Conservation (phyloP, 2,888 invertebrate species). For the Piscicola geometra region DNA sequence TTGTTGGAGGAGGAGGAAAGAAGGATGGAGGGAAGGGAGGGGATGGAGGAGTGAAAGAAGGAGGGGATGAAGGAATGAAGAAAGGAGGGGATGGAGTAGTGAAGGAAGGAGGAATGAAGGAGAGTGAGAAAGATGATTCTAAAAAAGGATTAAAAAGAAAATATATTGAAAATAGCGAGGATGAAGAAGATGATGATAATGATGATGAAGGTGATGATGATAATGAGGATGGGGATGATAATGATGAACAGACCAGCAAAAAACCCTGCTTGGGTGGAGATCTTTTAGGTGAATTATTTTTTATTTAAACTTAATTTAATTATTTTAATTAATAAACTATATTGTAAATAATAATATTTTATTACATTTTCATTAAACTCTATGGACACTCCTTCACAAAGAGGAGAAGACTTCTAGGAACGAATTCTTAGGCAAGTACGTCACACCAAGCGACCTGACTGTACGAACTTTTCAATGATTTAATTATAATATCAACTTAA, state of each 20-base stretch:
- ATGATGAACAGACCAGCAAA: not conserved
- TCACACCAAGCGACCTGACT: constrained; percentile 61
- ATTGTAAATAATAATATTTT: not conserved
- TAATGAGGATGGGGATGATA: not conserved
- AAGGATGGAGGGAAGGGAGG: not conserved
- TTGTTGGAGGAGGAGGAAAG: not conserved
- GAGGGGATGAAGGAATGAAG: not conserved
- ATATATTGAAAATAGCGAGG: not conserved
- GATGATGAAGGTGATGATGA: constrained; percentile 8
- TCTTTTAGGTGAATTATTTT: not conserved
- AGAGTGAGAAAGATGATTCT: not conserved
- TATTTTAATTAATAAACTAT: not conserved
- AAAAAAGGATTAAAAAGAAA: not conserved
- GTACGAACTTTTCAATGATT: no score
- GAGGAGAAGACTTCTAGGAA: constrained; percentile 35
- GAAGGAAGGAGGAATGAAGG: not conserved
- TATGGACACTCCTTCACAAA: no score
- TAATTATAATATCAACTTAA: no score
- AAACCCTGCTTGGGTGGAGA: no score
- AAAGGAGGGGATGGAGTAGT: not conserved
- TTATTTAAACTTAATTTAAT: not conserved
- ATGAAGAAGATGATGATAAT: not conserved
- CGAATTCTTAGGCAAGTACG: constrained; percentile 66
- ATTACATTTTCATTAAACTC: constrained; percentile 1
- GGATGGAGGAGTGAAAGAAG: not conserved